phyloP scores from a whole-genome alignment of 2,797 vertebrate species.

The Percopsis omiscomaycus region DNA sequence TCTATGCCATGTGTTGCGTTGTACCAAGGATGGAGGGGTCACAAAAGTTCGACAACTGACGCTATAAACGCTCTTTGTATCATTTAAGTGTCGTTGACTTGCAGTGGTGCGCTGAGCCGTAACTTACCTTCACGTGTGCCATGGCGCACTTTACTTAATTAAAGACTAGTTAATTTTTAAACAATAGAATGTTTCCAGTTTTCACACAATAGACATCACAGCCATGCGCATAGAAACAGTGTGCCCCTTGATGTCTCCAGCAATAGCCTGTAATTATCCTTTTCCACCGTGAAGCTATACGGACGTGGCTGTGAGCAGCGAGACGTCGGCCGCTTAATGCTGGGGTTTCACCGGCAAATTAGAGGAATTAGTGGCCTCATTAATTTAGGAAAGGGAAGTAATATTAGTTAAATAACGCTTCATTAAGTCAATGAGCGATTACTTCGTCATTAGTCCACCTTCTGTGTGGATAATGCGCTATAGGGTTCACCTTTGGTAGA shows the following conservation, averaged over 20 bases:
- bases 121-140: slow-evolving; percentile 29
- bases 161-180: slow-evolving; percentile 57
- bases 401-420: slow-evolving; percentile 69
- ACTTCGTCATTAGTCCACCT: background rate
- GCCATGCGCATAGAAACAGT: slow-evolving; percentile 51
- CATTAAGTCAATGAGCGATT: slow-evolving; percentile 63
- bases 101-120: slow-evolving; percentile 20
- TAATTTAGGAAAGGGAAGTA: slow-evolving; percentile 75
- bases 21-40: too few species aligned
- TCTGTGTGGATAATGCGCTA: slow-evolving; percentile 42
- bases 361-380: slow-evolving; percentile 77
- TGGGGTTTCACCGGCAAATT: slow-evolving; percentile 70
- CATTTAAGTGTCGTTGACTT: too few species aligned
- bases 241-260: slow-evolving; percentile 66
- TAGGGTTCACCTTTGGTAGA: too few species aligned
- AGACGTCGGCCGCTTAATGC: slow-evolving; percentile 52
- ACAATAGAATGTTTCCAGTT: slow-evolving; percentile 63
- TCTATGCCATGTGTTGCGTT: too few species aligned
- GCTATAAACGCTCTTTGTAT: too few species aligned
- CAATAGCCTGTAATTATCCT: slow-evolving; percentile 73
- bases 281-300: slow-evolving; percentile 63
- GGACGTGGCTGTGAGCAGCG: slow-evolving; percentile 61
- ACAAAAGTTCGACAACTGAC: too few species aligned
- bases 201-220: slow-evolving; percentile 54
- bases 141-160: slow-evolving; percentile 57